Evolutionary conservation across 2,113 vertebrate species (phyloP), one percentile per base, ranked within the genome.

Genomic region (Spea bombifrons): DNA sequence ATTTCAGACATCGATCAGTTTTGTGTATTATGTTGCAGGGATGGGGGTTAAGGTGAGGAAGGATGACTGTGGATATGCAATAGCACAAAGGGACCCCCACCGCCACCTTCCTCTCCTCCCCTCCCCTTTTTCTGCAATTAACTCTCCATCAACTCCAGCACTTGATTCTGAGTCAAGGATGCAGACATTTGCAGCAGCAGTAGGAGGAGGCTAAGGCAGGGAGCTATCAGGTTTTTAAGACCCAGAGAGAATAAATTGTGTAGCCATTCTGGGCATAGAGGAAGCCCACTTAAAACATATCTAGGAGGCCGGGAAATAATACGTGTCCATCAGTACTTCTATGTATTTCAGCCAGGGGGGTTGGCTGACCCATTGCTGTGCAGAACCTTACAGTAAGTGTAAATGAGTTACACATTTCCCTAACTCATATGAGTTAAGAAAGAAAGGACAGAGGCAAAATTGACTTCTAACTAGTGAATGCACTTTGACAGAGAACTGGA

Each of bases 141-240:
- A 71, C 76, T 78, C 48, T 71, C 68, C 53, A 65, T 64, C 68
- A 71, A 78, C 76, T 65, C 46, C 68, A 64, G 71, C 69, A 52
- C 43, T 66, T 72, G 59, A 64, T 71, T 45, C 65, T 52, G 50
- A 71, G 8, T 78, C 47, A 71, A 50, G 47, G 46, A 78, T 63
- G 57, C 46, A 78, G 67, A 70, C 57, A 63, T 75, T 55, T 45
- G 17, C 63, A 66, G 30, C 50, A 16, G 64, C 8, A 8, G 57
- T 13, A 44, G 50, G 53, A 71, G 53, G 66, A 16, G 53, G 66
- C 30, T 53, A 16, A 44, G 9, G 53, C 52, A 63, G 67, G 5
- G 53, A 16, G 17, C 57, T 70, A 55, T 50, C 30, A 64, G 49
- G 59, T 66, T 48, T 6, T 48, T 47, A 4, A 4, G 15, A 43